Conservation (phyloP, 2,113 vertebrate genomes). For the Tachuris rubrigastra region DNA sequence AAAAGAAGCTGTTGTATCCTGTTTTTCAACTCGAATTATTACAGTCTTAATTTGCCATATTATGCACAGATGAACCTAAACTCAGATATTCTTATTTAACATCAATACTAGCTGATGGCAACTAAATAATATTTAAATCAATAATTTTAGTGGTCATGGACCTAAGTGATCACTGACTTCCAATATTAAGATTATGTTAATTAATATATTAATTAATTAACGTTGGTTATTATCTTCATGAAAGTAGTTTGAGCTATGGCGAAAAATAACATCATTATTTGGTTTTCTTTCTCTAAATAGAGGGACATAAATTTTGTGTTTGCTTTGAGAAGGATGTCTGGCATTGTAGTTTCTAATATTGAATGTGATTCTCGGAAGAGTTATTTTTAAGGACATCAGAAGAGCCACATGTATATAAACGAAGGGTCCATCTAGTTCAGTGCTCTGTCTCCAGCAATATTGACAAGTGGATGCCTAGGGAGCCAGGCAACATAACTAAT, state of each 20-base stretch:
- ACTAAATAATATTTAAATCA: conserved; percentile 6
- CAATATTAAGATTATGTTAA: conserved; percentile 1
- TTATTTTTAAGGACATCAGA: neutral
- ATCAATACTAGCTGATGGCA: neutral
- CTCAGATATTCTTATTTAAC: neutral
- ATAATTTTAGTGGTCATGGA: neutral
- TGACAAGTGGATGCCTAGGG: neutral
- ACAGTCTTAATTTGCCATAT: neutral
- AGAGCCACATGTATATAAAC: neutral
- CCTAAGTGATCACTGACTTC: neutral
- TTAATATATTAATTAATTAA: neutral
- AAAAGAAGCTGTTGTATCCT: conserved; percentile 14
- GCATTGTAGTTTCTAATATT: neutral
- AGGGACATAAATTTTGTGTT: neutral
- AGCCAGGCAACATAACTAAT: neutral
- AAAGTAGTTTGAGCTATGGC: neutral
- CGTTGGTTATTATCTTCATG: neutral
- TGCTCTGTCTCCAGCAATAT: neutral
- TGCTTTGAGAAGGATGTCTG: neutral
- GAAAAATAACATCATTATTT: neutral
- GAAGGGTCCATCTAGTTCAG: neutral
- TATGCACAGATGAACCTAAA: neutral
- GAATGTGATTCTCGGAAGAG: neutral
- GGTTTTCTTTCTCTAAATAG: neutral
- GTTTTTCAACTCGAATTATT: neutral